These are phyloP conservation scores for Carollia perspicillata DNA, from an alignment of 2,113 vertebrate species.

Conservation along the genomic window DNA sequence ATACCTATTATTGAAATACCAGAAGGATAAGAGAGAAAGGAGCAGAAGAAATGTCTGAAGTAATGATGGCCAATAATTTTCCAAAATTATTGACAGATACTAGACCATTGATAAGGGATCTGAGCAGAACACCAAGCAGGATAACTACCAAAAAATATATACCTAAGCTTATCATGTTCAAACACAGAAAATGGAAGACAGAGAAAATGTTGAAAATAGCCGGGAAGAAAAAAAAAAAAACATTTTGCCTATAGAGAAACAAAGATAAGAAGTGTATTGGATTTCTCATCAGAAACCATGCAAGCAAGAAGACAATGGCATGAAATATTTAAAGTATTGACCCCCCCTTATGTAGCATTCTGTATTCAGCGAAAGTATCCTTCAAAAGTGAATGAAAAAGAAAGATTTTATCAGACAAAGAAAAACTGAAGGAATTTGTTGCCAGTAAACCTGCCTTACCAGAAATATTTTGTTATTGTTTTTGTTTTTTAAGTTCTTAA, in stretches of 20 bases:
- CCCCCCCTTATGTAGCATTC: not conserved
- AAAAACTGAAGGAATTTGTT: not conserved
- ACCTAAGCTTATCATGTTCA: not conserved
- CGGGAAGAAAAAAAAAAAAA: not conserved
- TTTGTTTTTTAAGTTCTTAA: not conserved
- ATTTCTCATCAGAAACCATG: not conserved
- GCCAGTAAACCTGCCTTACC: not conserved
- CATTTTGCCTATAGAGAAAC: not conserved
- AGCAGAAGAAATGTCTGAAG: slow-evolving; percentile 5
- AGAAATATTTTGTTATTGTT: not conserved
- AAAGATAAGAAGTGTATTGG: slow-evolving; percentile 20
- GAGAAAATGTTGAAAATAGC: not conserved
- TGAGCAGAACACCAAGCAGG: not conserved
- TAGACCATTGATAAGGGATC: not conserved
- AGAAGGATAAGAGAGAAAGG: slow-evolving; percentile 17
- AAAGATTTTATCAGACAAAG: not conserved
- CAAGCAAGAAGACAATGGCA: not conserved
- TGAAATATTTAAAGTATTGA: slow-evolving; percentile 19
- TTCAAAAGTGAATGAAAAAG: slow-evolving; percentile 30
- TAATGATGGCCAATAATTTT: slow-evolving; percentile 6
- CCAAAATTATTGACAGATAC: slow-evolving; percentile 8
- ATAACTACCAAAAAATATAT: not conserved
- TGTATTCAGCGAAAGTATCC: not conserved
- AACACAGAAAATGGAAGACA: not conserved
- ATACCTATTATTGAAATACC: not conserved